phyloP scores from a whole-genome alignment of 2,888 invertebrate genomes.

The Eristalis intricaria region DNA sequence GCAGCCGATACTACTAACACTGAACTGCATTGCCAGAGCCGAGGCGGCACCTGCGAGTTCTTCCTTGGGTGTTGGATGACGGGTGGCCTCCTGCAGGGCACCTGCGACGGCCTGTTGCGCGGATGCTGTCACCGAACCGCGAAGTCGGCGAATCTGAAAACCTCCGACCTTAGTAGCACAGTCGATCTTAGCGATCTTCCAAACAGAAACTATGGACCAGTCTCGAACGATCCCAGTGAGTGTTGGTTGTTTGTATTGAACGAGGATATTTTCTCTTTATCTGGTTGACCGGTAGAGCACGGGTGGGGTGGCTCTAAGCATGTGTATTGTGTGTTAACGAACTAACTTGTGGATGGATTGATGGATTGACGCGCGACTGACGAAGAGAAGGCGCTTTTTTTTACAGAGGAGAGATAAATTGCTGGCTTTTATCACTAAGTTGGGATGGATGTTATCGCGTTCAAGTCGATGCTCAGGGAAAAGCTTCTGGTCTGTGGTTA shows the following conservation, averaged over 20 bases:
- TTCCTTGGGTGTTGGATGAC: slow-evolving; percentile 96
- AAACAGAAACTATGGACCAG: slow-evolving; percentile 86
- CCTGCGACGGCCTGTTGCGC: slow-evolving; percentile 90
- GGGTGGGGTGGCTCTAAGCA: background rate
- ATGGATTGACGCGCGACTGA: background rate
- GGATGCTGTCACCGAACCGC: slow-evolving; percentile 93
- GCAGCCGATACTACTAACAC: slow-evolving; percentile 80
- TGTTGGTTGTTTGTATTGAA: slow-evolving; percentile 74
- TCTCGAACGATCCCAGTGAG: slow-evolving; percentile 91
- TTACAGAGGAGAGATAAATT: too few relatives aligned
- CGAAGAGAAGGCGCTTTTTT: background rate
- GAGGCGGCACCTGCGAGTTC: slow-evolving; percentile 92
- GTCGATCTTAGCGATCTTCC: slow-evolving; percentile 84
- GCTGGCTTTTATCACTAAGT: too few relatives aligned
- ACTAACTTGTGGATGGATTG: background rate
- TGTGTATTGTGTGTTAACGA: background rate
- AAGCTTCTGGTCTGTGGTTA: too few relatives aligned
- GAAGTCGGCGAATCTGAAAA: slow-evolving; percentile 85
- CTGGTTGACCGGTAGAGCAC: slow-evolving; percentile 4
- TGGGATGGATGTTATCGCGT: too few relatives aligned
- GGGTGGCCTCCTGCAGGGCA: slow-evolving; percentile 92
- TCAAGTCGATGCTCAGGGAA: too few relatives aligned
- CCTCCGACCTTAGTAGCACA: slow-evolving; percentile 86
- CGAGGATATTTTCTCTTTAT: background rate
- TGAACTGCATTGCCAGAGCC: slow-evolving; percentile 81